Conservation (phyloP, 92 coral and sea anemone species). For the Muricea muricata region DNA sequence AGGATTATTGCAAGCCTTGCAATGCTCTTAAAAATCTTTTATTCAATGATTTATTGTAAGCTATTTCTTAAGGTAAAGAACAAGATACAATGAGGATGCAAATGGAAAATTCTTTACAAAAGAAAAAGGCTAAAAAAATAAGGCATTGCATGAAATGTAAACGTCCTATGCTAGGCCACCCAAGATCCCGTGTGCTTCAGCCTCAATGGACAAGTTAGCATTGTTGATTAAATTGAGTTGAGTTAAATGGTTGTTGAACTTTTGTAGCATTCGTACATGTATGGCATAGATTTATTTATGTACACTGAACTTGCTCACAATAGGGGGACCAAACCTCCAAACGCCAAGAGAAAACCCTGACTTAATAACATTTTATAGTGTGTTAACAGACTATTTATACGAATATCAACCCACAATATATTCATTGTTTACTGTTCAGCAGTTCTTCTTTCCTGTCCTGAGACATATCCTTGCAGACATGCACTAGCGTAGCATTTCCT, state of each 20-base stretch:
- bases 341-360: too few species aligned
- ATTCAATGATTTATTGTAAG: not conserved
- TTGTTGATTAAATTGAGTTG: not conserved
- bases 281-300: not conserved
- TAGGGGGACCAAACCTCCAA: not conserved
- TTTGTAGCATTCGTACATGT: not conserved
- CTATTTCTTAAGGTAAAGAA: not conserved
- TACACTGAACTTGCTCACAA: not conserved
- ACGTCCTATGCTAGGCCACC: not conserved
- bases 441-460: conserved; percentile 30
- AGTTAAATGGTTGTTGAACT: not conserved
- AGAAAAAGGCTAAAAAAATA: not conserved
- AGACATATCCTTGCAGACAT: conserved; percentile 22
- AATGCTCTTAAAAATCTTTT: not conserved
- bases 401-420: not conserved
- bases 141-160: conserved; percentile 2
- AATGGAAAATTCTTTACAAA: not conserved
- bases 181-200: not conserved
- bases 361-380: not conserved
- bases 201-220: not conserved
- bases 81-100: not conserved
- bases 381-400: not conserved
- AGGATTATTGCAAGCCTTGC: too few species aligned
- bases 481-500: not conserved
- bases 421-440: not conserved